Conservation (phyloP, 1,140 invertebrate species). For the Caenorhabditis briggsae region DNA sequence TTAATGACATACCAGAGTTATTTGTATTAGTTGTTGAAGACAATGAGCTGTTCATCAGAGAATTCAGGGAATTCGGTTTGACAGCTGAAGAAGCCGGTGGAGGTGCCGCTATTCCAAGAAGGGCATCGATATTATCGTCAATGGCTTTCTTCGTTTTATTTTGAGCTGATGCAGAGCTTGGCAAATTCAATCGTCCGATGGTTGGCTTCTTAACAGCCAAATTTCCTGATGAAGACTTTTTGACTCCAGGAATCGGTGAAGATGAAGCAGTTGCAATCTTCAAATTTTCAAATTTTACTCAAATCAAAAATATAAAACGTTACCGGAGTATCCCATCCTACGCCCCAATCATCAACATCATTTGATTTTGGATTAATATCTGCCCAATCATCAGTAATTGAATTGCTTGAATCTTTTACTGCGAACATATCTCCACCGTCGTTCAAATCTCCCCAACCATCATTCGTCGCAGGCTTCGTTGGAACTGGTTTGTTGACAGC, state of each 20-base stretch:
- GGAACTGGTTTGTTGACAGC: background rate
- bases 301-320: background rate
- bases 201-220: slow-evolving; percentile 24
- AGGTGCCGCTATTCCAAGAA: slow-evolving; percentile 39
- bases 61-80: slow-evolving; percentile 19
- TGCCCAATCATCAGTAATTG: slow-evolving; percentile 48
- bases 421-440: slow-evolving; percentile 57
- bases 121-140: slow-evolving; percentile 43
- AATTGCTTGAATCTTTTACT: slow-evolving; percentile 42
- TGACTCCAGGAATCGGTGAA: slow-evolving; percentile 13
- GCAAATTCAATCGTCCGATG: background rate
- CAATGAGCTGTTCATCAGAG: slow-evolving; percentile 25
- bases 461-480: slow-evolving; percentile 44
- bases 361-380: slow-evolving; percentile 55
- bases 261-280: slow-evolving; percentile 21
- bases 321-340: slow-evolving; percentile 63
- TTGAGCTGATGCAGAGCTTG: slow-evolving; percentile 20
- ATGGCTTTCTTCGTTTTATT: slow-evolving; percentile 28
- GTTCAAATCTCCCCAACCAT: slow-evolving; percentile 63
- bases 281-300: background rate
- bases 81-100: slow-evolving; percentile 7
- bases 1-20: no score
- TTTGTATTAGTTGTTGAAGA: background rate
- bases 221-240: slow-evolving; percentile 31
- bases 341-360: slow-evolving; percentile 64